A percentile compares a stretch with the other conserved stretches of the same genome.
Evolutionary conservation across 37 sponge, comb jelly and placozoan genomes (phyloP).

Genomic region (Oopsacas minuta): DNA sequence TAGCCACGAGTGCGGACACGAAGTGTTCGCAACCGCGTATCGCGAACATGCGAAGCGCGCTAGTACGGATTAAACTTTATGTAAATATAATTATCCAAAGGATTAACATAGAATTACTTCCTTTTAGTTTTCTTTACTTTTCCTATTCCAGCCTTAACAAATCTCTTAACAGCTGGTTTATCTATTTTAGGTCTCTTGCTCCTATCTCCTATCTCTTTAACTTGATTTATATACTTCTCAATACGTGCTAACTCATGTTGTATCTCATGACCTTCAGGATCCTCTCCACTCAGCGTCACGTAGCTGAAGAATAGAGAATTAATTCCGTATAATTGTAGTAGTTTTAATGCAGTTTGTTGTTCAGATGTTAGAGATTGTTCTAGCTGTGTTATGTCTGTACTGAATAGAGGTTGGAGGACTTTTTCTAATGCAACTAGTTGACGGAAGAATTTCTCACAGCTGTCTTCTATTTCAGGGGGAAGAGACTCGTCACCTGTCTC

Average conservation of each 20-base stretch:
- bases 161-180: not conserved
- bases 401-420: not conserved
- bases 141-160: not conserved
- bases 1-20: no score
- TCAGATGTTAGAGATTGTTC: not conserved
- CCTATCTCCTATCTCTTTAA: not conserved
- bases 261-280: not conserved
- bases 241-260: not conserved
- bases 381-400: not conserved
- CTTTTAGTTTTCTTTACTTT: not conserved
- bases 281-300: not conserved
- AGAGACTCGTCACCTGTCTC: not conserved
- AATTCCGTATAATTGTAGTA: not conserved
- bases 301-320: slow-evolving; percentile 17
- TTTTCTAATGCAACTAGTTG: not conserved
- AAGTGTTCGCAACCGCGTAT: no score
- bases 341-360: not conserved
- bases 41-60: no score
- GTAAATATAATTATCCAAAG: no score
- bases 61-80: no score
- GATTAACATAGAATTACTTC: no score
- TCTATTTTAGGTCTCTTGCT: not conserved
- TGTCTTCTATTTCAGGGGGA: slow-evolving; percentile 1
- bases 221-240: not conserved
- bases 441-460: slow-evolving; percentile 2